A percentile compares a stretch with the other conserved stretches of the same genome.
These are phyloP conservation scores for Proales similis DNA, from an alignment of 1,140 invertebrate genomes.

Conservation along the genomic window DNA sequence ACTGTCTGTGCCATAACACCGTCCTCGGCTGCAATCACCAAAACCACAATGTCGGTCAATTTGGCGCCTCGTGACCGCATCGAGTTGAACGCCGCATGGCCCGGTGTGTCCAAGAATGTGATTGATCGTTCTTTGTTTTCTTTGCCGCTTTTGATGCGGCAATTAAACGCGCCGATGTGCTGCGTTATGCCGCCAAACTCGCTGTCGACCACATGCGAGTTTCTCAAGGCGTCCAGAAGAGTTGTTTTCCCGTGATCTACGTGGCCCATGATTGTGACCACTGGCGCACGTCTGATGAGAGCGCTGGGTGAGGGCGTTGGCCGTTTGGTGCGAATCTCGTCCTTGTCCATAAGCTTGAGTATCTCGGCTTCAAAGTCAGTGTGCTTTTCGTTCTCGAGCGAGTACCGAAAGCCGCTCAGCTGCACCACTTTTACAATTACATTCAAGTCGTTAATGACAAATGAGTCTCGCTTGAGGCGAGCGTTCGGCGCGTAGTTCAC, in stretches of 20 bases:
- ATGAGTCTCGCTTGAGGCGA: slow-evolving; percentile 6
- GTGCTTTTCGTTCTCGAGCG: neutral
- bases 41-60: slow-evolving; percentile 84
- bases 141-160: slow-evolving; percentile 41
- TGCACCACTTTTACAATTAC: slow-evolving; percentile 24
- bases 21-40: slow-evolving; percentile 97
- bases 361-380: slow-evolving; percentile 2
- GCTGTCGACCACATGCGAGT: slow-evolving; percentile 72
- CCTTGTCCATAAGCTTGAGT: neutral
- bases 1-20: slow-evolving; percentile 95
- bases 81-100: slow-evolving; percentile 86
- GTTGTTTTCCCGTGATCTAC: slow-evolving; percentile 99
- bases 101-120: slow-evolving; percentile 98
- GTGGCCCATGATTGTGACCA: slow-evolving; percentile 98
- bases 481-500: slow-evolving; percentile 8
- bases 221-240: slow-evolving; percentile 76
- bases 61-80: slow-evolving; percentile 84
- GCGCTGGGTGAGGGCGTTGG: slow-evolving; percentile 60
- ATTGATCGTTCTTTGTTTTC: slow-evolving; percentile 52
- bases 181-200: slow-evolving; percentile 99
- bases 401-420: slow-evolving; percentile 8
- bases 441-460: slow-evolving; percentile 1
- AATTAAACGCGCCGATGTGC: slow-evolving; percentile 95
- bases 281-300: slow-evolving; percentile 67
- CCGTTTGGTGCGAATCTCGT: slow-evolving; percentile 41